Conservation (phyloP, 2,888 invertebrate species). For the Mesorhabditis belari region DNA sequence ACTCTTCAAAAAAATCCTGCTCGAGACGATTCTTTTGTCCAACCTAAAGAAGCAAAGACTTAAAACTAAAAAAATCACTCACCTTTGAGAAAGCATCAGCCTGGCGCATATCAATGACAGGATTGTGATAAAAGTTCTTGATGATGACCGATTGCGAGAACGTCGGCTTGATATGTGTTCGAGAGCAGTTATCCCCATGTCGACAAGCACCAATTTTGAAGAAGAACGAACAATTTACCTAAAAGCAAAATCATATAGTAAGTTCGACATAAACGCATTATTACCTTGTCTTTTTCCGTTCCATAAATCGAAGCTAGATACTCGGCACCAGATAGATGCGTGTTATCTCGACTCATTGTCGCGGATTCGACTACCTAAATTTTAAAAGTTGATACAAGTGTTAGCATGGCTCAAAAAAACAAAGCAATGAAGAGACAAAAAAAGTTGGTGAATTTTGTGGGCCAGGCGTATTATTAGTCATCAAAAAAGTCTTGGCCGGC, state of each 20-base stretch:
- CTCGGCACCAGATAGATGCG: conserved; percentile 67
- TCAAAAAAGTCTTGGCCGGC: too few relatives aligned
- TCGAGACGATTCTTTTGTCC: conserved; percentile 64
- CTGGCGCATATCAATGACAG: conserved; percentile 55
- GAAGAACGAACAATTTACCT: conserved; percentile 94
- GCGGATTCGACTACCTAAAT: too few relatives aligned
- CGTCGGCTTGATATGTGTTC: conserved; percentile 98
- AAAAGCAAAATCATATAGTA: background rate
- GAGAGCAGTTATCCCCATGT: conserved; percentile 94
- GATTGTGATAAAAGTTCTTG: conserved; percentile 89
- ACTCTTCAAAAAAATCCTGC: conserved; percentile 98
- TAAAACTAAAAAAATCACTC: background rate
- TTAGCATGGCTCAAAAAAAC: too few relatives aligned
- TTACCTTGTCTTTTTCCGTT: conserved; percentile 82
- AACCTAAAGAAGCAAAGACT: conserved; percentile 11
- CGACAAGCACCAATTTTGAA: conserved; percentile 98
- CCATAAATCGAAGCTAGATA: conserved; percentile 95
- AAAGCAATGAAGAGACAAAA: too few relatives aligned
- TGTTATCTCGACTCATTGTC: too few relatives aligned
- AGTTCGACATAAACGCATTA: conserved; percentile 2
- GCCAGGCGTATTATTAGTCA: too few relatives aligned
- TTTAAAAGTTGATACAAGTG: too few relatives aligned
- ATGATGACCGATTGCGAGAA: conserved; percentile 89
- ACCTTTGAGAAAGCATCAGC: conserved; percentile 29
- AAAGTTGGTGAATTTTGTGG: too few relatives aligned